Percentiles rank a stretch among this genome's conserved stretches.
Conservation (phyloP, 2,888 invertebrate species). For the Ditula angustiorana region DNA sequence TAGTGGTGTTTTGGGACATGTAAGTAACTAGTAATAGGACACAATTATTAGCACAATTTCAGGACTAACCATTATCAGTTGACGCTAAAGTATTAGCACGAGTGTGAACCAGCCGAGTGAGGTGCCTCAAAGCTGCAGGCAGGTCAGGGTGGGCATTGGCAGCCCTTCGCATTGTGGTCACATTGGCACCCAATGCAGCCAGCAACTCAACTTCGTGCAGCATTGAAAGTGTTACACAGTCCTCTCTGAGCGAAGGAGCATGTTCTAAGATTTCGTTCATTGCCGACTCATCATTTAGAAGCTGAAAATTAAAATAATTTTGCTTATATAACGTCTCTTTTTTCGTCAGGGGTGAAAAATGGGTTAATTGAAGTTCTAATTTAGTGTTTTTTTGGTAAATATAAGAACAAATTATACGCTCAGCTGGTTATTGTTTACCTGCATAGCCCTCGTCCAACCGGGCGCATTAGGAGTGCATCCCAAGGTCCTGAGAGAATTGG, state of each 20-base stretch:
- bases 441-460: conserved; percentile 88
- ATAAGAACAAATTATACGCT: too few relatives aligned
- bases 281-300: conserved; percentile 75
- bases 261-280: conserved; percentile 89
- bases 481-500: conserved; percentile 87
- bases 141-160: conserved; percentile 89
- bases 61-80: conserved; percentile 63
- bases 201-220: conserved; percentile 92
- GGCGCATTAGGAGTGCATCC: conserved; percentile 84
- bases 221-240: conserved; percentile 90
- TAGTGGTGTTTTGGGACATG: too few relatives aligned
- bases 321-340: neutral
- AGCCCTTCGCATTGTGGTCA: conserved; percentile 88
- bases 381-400: too few relatives aligned
- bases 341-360: neutral
- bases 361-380: too few relatives aligned
- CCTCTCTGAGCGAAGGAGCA: conserved; percentile 89
- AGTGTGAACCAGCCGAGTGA: conserved; percentile 85
- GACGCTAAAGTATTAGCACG: conserved; percentile 59
- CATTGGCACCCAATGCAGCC: conserved; percentile 88
- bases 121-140: conserved; percentile 88
- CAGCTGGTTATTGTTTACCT: too few relatives aligned
- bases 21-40: too few relatives aligned
- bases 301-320: conserved; percentile 52
- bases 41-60: neutral